These are phyloP conservation scores for Zosterops hypoxanthus DNA, from an alignment of 2,113 vertebrate species.

Conservation along the genomic window DNA sequence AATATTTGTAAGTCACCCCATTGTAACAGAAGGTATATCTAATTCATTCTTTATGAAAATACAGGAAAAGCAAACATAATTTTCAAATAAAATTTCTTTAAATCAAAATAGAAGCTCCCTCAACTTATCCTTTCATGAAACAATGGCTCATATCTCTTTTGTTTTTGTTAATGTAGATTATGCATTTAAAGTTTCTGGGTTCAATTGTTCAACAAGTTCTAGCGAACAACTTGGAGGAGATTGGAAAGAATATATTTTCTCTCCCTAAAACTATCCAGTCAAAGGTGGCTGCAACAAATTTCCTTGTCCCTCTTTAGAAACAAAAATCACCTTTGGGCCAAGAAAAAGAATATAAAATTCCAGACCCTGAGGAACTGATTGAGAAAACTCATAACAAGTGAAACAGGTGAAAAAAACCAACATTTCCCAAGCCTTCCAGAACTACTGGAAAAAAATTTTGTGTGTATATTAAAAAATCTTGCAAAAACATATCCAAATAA, in stretches of 20 bases:
- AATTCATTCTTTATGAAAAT: not conserved
- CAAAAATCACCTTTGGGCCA: not conserved
- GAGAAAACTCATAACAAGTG: constrained; percentile 3
- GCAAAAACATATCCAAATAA: constrained; percentile 29
- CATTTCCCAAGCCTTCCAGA: not conserved
- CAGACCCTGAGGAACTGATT: constrained; percentile 8
- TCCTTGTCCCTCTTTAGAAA: not conserved
- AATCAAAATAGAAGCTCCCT: not conserved
- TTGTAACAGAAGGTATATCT: not conserved
- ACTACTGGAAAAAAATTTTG: not conserved
- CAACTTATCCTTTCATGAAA: not conserved
- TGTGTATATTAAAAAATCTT: not conserved
- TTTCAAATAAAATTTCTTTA: not conserved
- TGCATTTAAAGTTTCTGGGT: not conserved
- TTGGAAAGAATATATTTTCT: not conserved
- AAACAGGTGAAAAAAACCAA: constrained; percentile 40
- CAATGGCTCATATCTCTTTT: not conserved
- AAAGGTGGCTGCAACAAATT: not conserved
- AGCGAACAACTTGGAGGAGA: not conserved
- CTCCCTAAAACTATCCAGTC: not conserved
- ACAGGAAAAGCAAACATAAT: not conserved
- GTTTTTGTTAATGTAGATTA: not conserved
- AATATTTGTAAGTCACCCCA: not conserved
- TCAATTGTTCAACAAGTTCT: not conserved
- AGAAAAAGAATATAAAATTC: constrained; percentile 14